phyloP scores from a whole-genome alignment of 1,140 invertebrate genomes.

The Venustaconcha ellipsiformis region DNA sequence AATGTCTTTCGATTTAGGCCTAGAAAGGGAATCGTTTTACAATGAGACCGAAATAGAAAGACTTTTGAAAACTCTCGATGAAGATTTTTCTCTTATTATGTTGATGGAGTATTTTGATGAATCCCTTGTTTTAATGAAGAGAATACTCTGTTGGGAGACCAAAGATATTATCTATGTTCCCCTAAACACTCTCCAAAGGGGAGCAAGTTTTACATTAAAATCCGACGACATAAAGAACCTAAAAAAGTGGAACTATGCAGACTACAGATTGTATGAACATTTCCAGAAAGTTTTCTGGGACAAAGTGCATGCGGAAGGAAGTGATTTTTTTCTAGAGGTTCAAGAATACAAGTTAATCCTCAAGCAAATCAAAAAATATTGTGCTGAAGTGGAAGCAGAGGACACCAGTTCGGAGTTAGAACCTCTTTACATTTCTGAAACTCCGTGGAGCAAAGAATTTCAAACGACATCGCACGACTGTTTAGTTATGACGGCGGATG shows the following conservation, averaged over 20 bases:
- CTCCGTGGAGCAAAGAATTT: slow-evolving; percentile 44
- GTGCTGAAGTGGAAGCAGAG: slow-evolving; percentile 1
- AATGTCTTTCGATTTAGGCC: slow-evolving; percentile 55
- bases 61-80: slow-evolving; percentile 44
- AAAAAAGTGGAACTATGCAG: slow-evolving; percentile 37
- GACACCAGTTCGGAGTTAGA: not conserved
- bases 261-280: slow-evolving; percentile 51
- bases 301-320: slow-evolving; percentile 32
- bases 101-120: slow-evolving; percentile 61
- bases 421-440: slow-evolving; percentile 16
- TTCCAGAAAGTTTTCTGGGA: slow-evolving; percentile 37
- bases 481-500: slow-evolving; percentile 38
- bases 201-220: slow-evolving; percentile 35
- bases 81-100: slow-evolving; percentile 54
- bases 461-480: slow-evolving; percentile 37
- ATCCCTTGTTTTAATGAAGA: slow-evolving; percentile 54
- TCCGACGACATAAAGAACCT: slow-evolving; percentile 29
- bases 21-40: slow-evolving; percentile 31
- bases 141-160: slow-evolving; percentile 55
- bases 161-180: slow-evolving; percentile 60
- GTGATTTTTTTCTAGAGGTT: slow-evolving; percentile 46
- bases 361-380: slow-evolving; percentile 35
- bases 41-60: slow-evolving; percentile 28
- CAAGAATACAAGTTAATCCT: slow-evolving; percentile 40
- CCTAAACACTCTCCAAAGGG: slow-evolving; percentile 40